Evolutionary conservation across 2,113 vertebrate species (phyloP), one percentile per base, ranked within the genome.

Genomic region (Probosciger aterrimus): DNA sequence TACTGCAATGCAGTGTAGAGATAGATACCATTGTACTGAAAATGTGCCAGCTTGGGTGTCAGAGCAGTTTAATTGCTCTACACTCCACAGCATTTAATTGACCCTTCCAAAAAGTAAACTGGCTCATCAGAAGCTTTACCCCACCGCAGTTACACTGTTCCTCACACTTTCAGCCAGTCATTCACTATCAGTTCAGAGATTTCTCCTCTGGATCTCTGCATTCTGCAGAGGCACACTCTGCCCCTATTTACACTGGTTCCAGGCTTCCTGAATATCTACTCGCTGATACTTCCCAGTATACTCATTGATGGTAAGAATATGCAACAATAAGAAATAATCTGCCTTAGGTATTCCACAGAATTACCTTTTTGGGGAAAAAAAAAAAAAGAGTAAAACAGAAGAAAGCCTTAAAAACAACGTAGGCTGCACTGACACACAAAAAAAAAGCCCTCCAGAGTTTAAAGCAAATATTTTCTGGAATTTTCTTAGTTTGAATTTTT

Each of bases 361-460:
- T 10, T 27, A 18, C 18, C 3, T 33, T 13, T 18, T 9, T 6
- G 17, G 14, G 5, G 0, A 35, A 53, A 37, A n/a, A 57, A 41
- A 7, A 50, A 50, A 50, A 44, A 57, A 37, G 6, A 10, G 1
- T 18, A 33, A 67, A 18, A 10, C 3, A 41, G 41, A 70, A 71
- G 50, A 50, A 47, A 43, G 1, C 4, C 8, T 75, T 59, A 37
- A 68, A 52, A 82, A 47, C 1, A 4, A 53, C 6, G 5, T 17
- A 46, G 50, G 28, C 3, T 62, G 5, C 6, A 59, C 1, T 52
- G 14, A 30, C 31, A 18, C 31, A 18, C 0, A 3, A 4, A 52
- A 52, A 7, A 9, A 28, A 52, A 59, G 55, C 8, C 57, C 16
- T 27, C 12, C 37, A 46, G 14, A 69, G 15, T 76, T 46, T 50